These are phyloP conservation scores for Antheraea pernyi DNA, from an alignment of 1,140 invertebrate genomes.

Conservation along the genomic window DNA sequence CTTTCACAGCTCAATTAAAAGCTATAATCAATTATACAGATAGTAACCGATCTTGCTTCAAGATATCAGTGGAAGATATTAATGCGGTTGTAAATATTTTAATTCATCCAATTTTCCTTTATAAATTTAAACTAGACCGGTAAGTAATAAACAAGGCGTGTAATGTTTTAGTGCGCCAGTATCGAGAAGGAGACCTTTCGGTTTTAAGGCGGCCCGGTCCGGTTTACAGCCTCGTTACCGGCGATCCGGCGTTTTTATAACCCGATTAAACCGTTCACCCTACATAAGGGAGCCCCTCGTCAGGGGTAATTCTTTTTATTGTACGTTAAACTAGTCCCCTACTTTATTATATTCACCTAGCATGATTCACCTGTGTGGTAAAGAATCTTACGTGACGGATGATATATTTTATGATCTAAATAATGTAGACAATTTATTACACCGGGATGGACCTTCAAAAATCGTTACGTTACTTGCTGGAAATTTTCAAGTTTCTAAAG, in stretches of 20 bases:
- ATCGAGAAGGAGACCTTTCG: slow-evolving; percentile 48
- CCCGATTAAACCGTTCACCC: slow-evolving; percentile 59
- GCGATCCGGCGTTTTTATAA: slow-evolving; percentile 61
- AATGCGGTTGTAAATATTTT: neutral
- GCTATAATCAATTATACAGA: no score
- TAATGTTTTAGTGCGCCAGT: slow-evolving; percentile 30
- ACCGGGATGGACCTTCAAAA: no score
- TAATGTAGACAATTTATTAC: no score
- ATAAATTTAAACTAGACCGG: slow-evolving; percentile 2
- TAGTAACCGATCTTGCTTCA: neutral
- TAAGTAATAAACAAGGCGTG: slow-evolving; percentile 16
- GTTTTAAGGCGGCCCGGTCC: slow-evolving; percentile 46
- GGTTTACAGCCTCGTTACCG: slow-evolving; percentile 67
- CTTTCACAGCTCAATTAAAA: no score
- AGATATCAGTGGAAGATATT: neutral
- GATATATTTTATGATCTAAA: neutral
- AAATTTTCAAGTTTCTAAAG: no score
- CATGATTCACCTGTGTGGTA: neutral
- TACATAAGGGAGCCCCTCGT: slow-evolving; percentile 34
- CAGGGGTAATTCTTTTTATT: slow-evolving; percentile 66
- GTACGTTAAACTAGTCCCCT: slow-evolving; percentile 26
- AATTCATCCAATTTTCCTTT: neutral
- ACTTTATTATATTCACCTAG: neutral
- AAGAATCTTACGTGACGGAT: neutral
- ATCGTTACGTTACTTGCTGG: no score